Base-by-base conservation (phyloP, 2,888 invertebrate species). In the Eretmocerus hayati region DNA sequence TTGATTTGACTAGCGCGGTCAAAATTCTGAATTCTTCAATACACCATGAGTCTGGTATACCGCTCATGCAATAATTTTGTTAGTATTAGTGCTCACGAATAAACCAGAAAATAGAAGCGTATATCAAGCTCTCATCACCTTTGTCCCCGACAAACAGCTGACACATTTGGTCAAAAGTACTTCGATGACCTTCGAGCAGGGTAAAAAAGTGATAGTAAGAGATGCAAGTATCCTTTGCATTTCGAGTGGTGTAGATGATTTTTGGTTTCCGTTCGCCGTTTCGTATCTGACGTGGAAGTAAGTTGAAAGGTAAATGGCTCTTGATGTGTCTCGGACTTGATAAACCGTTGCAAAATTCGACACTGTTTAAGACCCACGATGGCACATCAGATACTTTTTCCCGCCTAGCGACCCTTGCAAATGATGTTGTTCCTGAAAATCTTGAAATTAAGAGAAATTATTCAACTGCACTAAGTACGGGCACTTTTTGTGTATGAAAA, bases 241-340 rank as follows among this genome's bases (percentile, higher is more conserved):
- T 84, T 58, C 87, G 76, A 0, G 80, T 78, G 0, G 85, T 80
- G 61, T 86, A 86, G 16, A 87, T 75, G 4, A 87, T 80, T 80
- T 68, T 72, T 2, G 74, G 71, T 46, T 63, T 68, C 48, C 67
- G 74, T 15, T 59, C 59, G 11, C 67, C 66, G n/a, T 60, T 65
- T 47, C 67, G 63, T 33, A 75, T 65, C 56, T 72, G 76, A 45
- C 56, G 68, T 0, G 84, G 83, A n/a, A 84, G 64, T 19, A 83
- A 63, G 1, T 78, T 73, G 43, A 78, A 73, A 0, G 83, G 83
- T 32, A 84, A 67, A 61, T 84, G 84, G 0, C 81, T 79, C 65
- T 84, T 84, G 39, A 84, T 78, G 56, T 78, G 80, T 19, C 82
- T 65, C 0, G 79, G 81, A 2, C 76, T 74, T 0, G 73, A 66